Percentiles rank a stretch among this genome's conserved stretches.
Evolutionary conservation across 2,113 vertebrate genomes (phyloP).

Genomic region (Gila orcuttii): DNA sequence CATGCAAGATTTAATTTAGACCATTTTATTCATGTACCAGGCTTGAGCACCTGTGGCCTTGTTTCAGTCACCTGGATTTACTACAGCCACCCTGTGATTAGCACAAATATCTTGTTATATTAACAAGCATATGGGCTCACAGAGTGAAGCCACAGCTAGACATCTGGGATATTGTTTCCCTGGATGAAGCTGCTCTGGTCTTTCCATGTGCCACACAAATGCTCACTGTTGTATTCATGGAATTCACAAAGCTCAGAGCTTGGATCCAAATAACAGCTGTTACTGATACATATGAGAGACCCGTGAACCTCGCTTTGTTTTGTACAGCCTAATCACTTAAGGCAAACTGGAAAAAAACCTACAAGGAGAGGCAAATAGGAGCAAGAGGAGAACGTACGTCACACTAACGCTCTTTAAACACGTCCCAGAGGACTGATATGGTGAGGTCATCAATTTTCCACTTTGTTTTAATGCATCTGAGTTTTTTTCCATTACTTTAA

Average conservation of each 20-base stretch:
- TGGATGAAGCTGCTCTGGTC: conserved; percentile 45
- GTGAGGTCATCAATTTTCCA: conserved; percentile 40
- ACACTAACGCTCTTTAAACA: conserved; percentile 14
- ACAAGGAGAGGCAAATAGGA: background rate
- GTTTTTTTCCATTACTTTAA: conserved; percentile 21
- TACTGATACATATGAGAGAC: conserved; percentile 37
- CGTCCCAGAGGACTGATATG: background rate
- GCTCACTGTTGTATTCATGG: conserved; percentile 63
- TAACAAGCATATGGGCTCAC: conserved; percentile 55
- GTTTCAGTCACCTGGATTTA: conserved; percentile 26
- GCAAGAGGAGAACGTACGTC: background rate
- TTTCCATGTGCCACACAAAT: conserved; percentile 57
- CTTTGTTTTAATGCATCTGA: conserved; percentile 36
- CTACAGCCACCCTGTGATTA: background rate
- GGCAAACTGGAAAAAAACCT: conserved; percentile 7
- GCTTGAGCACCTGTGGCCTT: conserved; percentile 6
- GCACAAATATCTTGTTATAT: conserved; percentile 49
- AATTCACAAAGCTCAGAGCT: conserved; percentile 52
- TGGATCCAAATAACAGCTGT: conserved; percentile 57
- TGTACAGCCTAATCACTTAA: conserved; percentile 31
- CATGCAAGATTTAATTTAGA: background rate
- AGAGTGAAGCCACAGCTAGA: conserved; percentile 38
- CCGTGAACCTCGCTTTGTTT: conserved; percentile 7
- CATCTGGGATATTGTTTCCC: conserved; percentile 48
- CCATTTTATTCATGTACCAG: background rate